Conservation (phyloP, 2,888 invertebrate genomes). For the Philaethria dido region DNA sequence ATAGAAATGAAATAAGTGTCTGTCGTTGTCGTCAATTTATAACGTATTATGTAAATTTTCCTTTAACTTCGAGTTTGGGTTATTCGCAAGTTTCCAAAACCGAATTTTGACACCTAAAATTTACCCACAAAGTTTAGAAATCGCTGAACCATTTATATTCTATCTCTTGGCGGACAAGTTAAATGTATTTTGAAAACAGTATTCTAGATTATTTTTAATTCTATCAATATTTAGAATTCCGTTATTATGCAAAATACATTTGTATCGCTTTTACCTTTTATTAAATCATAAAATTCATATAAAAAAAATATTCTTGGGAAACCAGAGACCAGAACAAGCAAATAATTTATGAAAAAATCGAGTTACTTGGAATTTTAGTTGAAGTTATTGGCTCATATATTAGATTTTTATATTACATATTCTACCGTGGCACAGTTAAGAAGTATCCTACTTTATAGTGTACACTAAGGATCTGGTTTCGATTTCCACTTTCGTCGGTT, state of each 20-base stretch:
- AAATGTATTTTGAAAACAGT: background rate
- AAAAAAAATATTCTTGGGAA: too few species aligned
- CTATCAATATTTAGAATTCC: background rate
- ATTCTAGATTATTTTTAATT: background rate
- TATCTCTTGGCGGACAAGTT: background rate
- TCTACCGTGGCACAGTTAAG: too few species aligned
- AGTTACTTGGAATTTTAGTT: too few species aligned
- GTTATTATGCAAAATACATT: too few species aligned
- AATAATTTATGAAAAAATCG: background rate
- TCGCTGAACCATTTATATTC: background rate
- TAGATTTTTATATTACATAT: too few species aligned
- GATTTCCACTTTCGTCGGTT: background rate
- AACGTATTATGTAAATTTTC: background rate
- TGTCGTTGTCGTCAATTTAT: background rate
- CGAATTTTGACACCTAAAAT: conserved; percentile 15
- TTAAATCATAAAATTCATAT: too few species aligned
- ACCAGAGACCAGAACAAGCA: background rate
- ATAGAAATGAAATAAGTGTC: background rate
- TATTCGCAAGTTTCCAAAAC: background rate
- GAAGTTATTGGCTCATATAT: too few species aligned
- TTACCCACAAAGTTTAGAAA: conserved; percentile 10
- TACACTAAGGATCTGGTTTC: background rate
- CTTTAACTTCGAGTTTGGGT: background rate
- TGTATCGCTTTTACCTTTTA: too few species aligned
- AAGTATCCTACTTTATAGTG: too few species aligned